Evolutionary conservation across 2,797 vertebrate species (phyloP).

Genomic region (Forpus xanthops): DNA sequence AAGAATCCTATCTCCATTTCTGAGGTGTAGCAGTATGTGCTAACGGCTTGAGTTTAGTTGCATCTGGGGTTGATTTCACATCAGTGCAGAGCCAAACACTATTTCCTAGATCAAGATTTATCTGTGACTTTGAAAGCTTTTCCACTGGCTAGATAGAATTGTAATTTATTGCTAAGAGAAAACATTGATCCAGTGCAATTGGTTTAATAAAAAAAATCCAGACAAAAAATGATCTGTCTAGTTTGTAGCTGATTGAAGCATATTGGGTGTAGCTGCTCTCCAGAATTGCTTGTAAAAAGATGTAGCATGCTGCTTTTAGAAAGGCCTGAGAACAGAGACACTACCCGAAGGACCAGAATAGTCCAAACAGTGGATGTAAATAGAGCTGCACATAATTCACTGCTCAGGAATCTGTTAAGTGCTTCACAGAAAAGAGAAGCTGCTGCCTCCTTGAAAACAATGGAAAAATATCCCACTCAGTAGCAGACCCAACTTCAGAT

Average conservation of each 20-base stretch:
- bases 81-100: not conserved
- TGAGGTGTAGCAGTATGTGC: not conserved
- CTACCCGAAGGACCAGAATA: conserved; percentile 19
- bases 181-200: conserved; percentile 73
- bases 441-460: conserved; percentile 8
- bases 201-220: conserved; percentile 73
- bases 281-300: not conserved
- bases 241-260: conserved; percentile 59
- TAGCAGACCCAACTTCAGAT: not conserved
- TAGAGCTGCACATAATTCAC: conserved; percentile 10
- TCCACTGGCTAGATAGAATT: conserved; percentile 45
- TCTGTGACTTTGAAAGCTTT: conserved; percentile 44
- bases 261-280: conserved; percentile 10
- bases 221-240: conserved; percentile 68
- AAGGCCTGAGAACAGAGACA: not conserved
- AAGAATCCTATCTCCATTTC: not conserved
- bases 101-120: conserved; percentile 53
- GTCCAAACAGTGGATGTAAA: conserved; percentile 20
- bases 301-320: not conserved
- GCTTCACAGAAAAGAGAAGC: conserved; percentile 10
- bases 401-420: conserved; percentile 39
- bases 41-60: conserved; percentile 18
- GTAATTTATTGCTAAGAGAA: conserved; percentile 68
- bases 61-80: conserved; percentile 1
- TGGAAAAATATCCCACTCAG: not conserved